Base-by-base conservation (phyloP, 2,888 invertebrate genomes). In the Drosophila parthenogenetica region DNA sequence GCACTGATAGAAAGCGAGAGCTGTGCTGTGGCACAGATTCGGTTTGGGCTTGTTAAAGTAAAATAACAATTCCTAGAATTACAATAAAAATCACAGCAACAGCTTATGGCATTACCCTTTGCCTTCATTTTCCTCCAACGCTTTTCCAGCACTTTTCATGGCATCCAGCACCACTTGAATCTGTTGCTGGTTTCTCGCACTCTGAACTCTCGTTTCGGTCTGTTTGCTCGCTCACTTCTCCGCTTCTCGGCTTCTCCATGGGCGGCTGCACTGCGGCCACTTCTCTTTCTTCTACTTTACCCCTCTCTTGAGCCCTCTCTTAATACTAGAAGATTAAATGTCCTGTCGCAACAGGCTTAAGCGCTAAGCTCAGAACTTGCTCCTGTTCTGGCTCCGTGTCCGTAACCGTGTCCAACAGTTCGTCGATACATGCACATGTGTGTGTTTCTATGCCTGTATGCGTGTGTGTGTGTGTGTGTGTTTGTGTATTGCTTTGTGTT, bases 321-420 rank as follows among this genome's bases (percentile, higher is more conserved):
- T 81, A 85, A 84, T 89, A 81, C 85, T 87, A 75, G 77, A 64
- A 81, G 89, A 85, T 85, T 89, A 89, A 85, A 85, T 89, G 89
- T 85, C 85, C 85, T 85, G 85, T 87, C 89, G 85, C 87, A 89
- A 79, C 73, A 76, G 85, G 79, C 88, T 85, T 89, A 71, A 55
- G 71, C 79, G 73, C 64, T 85, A 84, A 85, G 87, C 88, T 46
- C 65, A 59, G 63, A 73, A 79, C 79, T 89, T 81, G 74, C 74
- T 79, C 51, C 75, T 48, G 16, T 10, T 46, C 57, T 55, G 50
- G 62, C 62, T 79, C 40, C 45, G 16, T 63, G 58, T 60, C 53
- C 49, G 32, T 69, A 54, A 19, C 46, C 55, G 43, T 69, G 74
- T 73, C 46, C 50, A 32, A 57, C 37, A 35, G 17, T 40, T 37